Conservation (phyloP, 2,113 vertebrate genomes). For the Gadus chalcogrammus region DNA sequence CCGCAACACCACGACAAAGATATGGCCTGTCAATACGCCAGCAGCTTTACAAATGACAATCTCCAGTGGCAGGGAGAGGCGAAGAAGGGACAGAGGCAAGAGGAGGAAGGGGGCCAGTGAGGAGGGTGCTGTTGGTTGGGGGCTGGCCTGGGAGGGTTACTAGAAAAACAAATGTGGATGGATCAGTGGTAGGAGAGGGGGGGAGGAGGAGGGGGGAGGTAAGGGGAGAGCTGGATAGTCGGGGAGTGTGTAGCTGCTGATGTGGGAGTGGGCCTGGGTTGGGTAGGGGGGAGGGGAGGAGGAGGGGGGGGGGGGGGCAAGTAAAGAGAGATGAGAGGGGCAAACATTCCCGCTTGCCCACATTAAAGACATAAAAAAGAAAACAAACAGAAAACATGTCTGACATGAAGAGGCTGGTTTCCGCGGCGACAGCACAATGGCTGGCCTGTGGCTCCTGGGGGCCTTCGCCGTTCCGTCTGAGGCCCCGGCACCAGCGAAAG, state of each 20-base stretch:
- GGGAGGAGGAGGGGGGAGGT: slow-evolving; percentile 26
- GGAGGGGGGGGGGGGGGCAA: slow-evolving; percentile 26
- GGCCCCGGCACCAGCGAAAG: slow-evolving; percentile 80
- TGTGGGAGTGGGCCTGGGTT: slow-evolving; percentile 40
- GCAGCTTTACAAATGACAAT: slow-evolving; percentile 74
- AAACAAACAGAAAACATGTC: slow-evolving; percentile 86
- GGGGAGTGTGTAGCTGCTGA: slow-evolving; percentile 30
- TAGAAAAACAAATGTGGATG: slow-evolving; percentile 68
- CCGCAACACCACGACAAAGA: slow-evolving; percentile 72
- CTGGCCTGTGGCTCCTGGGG: slow-evolving; percentile 77
- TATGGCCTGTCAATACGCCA: slow-evolving; percentile 66
- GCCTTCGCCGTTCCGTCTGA: slow-evolving; percentile 75
- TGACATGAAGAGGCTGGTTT: slow-evolving; percentile 84
- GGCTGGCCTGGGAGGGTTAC: slow-evolving; percentile 28
- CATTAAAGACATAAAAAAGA: slow-evolving; percentile 83
- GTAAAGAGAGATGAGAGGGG: slow-evolving; percentile 52
- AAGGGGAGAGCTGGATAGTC: slow-evolving; percentile 40
- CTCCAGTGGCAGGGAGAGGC: slow-evolving; percentile 51
- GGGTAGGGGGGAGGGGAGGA: slow-evolving; percentile 30
- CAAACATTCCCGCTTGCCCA: slow-evolving; percentile 74
- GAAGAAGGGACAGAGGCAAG: slow-evolving; percentile 44
- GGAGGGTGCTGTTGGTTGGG: slow-evolving; percentile 2
- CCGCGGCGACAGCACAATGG: slow-evolving; percentile 81
- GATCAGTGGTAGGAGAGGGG: slow-evolving; percentile 56
- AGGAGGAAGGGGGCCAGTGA: slow-evolving; percentile 18